Percentiles rank a stretch among this genome's conserved stretches.
Conservation (phyloP, 2,797 vertebrate genomes). For the Knipowitschia caucasica region DNA sequence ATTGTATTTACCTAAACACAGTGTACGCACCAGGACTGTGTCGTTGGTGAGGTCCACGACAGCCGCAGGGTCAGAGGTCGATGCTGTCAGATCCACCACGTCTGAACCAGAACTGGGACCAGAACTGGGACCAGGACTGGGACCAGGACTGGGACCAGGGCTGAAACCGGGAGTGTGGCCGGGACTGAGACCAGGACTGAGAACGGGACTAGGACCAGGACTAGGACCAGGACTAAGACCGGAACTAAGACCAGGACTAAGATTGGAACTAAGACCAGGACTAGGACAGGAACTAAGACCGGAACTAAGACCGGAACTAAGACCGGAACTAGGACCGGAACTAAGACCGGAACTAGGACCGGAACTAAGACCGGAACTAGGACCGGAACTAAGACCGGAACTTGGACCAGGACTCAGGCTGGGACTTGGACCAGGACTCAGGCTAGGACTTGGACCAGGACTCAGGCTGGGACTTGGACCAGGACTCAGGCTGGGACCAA, state of each 20-base stretch:
- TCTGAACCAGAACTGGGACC: neutral
- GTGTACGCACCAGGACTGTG: neutral
- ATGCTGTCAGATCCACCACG: neutral
- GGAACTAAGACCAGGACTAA: neutral
- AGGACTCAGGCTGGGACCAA: too few species aligned
- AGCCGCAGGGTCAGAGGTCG: neutral
- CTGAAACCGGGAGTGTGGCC: neutral
- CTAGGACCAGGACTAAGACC: neutral
- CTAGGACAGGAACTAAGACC: too few species aligned
- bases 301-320: too few species aligned
- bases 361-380: too few species aligned
- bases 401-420: too few species aligned
- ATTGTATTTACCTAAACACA: too few species aligned
- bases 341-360: too few species aligned
- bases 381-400: too few species aligned
- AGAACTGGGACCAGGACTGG: neutral
- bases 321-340: too few species aligned
- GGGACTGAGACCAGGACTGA: neutral
- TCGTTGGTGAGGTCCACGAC: constrained; percentile 8
- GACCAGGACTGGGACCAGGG: neutral
- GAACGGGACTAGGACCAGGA: neutral
- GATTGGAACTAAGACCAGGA: neutral
- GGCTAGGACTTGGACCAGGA: too few species aligned
- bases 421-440: too few species aligned
- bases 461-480: too few species aligned